Conservation (phyloP, 2,888 invertebrate species). For the Physocephala rufipes region DNA sequence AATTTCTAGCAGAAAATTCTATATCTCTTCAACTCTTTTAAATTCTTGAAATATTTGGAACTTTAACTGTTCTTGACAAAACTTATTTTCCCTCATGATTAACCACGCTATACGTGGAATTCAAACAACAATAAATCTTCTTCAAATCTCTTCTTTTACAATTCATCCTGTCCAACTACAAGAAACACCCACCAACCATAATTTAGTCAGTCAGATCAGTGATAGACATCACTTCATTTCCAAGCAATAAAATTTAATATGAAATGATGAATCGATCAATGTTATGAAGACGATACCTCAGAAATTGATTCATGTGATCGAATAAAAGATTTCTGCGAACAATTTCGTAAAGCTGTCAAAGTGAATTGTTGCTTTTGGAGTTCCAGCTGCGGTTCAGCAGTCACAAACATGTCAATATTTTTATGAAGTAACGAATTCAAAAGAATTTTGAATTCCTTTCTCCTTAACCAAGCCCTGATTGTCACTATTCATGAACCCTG, state of each 20-base stretch:
- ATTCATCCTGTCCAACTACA: background rate
- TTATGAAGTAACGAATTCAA: too few species aligned
- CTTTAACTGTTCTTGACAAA: too few species aligned
- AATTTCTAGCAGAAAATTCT: too few species aligned
- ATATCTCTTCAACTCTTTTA: too few species aligned
- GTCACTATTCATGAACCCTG: conserved; percentile 3
- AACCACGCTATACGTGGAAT: background rate
- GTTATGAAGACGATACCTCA: too few species aligned
- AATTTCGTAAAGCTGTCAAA: background rate
- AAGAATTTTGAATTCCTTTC: too few species aligned
- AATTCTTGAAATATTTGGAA: too few species aligned
- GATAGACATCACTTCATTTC: background rate
- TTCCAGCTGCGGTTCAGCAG: background rate
- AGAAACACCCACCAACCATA: too few species aligned
- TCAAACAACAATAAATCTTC: background rate
- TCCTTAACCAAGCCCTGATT: conserved; percentile 2
- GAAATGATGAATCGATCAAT: too few species aligned
- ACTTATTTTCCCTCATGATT: background rate
- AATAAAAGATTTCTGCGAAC: background rate
- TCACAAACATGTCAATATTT: background rate
- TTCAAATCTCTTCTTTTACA: background rate
- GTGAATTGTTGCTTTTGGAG: background rate
- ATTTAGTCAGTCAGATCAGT: background rate
- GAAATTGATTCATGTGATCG: too few species aligned
- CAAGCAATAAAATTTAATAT: conserved; percentile 5